Conservation (phyloP, 2,113 vertebrate species). For the Mionectes macconnelli region DNA sequence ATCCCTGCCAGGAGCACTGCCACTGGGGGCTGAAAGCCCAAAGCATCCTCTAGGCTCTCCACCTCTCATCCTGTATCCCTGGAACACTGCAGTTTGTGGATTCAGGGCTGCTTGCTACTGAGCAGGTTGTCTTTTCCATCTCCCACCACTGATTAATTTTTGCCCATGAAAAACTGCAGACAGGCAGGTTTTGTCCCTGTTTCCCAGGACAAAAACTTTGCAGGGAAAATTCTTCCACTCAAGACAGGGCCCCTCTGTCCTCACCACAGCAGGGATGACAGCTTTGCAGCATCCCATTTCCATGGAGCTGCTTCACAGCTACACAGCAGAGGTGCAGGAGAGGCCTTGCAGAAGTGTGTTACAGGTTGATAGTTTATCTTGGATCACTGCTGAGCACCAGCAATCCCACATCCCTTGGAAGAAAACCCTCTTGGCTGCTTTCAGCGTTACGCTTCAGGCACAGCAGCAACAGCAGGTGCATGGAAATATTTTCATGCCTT, state of each 20-base stretch:
- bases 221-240: not conserved
- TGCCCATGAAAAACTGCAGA: not conserved
- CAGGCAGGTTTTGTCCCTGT: too few relatives aligned
- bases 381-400: not conserved
- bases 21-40: not conserved
- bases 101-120: not conserved
- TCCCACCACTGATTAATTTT: not conserved
- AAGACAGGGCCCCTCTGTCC: not conserved
- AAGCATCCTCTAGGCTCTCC: not conserved
- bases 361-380: not conserved
- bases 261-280: not conserved
- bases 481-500: not conserved
- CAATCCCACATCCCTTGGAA: not conserved
- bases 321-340: not conserved
- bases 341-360: not conserved
- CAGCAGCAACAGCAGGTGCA: not conserved
- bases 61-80: not conserved
- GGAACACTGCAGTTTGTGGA: not conserved
- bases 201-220: accelerated
- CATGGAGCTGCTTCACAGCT: accelerated
- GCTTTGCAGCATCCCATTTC: not conserved
- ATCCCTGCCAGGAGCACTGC: not conserved
- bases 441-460: accelerated
- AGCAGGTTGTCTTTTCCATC: not conserved
- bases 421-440: not conserved